Conservation (phyloP, 1,140 invertebrate species). For the Archivesica marissinica region DNA sequence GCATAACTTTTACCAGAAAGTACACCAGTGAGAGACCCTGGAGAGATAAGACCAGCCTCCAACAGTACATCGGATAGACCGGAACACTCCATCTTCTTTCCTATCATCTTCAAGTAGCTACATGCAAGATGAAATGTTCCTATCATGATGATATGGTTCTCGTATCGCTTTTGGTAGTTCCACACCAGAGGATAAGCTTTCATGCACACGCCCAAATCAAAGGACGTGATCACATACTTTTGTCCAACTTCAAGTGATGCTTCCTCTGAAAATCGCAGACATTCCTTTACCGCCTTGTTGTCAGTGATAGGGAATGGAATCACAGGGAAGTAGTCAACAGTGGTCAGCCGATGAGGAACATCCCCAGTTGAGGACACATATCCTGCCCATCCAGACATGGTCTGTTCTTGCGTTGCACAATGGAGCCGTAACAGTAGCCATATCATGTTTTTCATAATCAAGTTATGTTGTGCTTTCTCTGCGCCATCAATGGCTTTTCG, state of each 20-base stretch:
- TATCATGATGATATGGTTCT: conserved; percentile 68
- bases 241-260: conserved; percentile 62
- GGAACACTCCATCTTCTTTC: too few relatives aligned
- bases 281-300: conserved; percentile 62
- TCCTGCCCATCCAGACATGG: conserved; percentile 58
- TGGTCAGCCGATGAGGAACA: conserved; percentile 47
- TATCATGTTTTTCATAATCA: conserved; percentile 22
- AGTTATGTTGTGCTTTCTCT: too few relatives aligned
- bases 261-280: conserved; percentile 61
- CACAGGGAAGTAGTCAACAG: conserved; percentile 67
- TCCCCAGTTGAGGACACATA: conserved; percentile 58
- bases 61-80: too few relatives aligned
- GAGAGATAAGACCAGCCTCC: too few relatives aligned
- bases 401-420: too few relatives aligned
- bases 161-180: conserved; percentile 60
- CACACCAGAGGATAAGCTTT: conserved; percentile 67
- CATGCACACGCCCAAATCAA: conserved; percentile 70
- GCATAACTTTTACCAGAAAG: too few relatives aligned
- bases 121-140: too few relatives aligned
- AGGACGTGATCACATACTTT: conserved; percentile 63
- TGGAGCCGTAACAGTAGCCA: conserved; percentile 46
- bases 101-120: too few relatives aligned
- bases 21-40: too few relatives aligned
- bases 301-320: conserved; percentile 68
- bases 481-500: too few relatives aligned